A percentile compares a stretch with the other conserved stretches of the same genome.
phyloP scores from a whole-genome alignment of 2,797 vertebrate genomes.

The Atherinosoma microstoma region DNA sequence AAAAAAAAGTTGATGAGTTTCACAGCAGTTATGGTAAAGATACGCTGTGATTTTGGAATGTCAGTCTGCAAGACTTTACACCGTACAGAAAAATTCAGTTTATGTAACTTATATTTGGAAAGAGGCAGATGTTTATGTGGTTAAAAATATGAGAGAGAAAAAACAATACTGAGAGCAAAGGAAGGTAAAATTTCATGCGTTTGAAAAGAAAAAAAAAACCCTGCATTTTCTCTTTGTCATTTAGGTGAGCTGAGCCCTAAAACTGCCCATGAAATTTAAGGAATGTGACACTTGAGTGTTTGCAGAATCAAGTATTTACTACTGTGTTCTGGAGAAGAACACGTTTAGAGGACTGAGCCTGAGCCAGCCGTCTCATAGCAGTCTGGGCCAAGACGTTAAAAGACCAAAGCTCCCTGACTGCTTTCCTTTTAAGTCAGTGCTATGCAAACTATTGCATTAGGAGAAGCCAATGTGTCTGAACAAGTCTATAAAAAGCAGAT shows the following conservation, averaged over 20 bases:
- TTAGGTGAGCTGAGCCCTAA: slow-evolving; percentile 5
- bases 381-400: slow-evolving; percentile 36
- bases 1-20: background rate
- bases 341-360: slow-evolving; percentile 47
- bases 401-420: slow-evolving; percentile 28
- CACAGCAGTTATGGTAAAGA: background rate
- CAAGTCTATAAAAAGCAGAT: slow-evolving; percentile 69
- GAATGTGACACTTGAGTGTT: slow-evolving; percentile 63
- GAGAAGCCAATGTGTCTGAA: slow-evolving; percentile 23
- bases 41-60: background rate
- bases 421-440: slow-evolving; percentile 74
- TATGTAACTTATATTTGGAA: background rate
- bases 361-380: slow-evolving; percentile 22
- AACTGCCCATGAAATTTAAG: slow-evolving; percentile 18
- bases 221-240: slow-evolving; percentile 8
- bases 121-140: background rate
- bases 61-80: slow-evolving; percentile 2
- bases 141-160: background rate
- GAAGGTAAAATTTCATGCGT: background rate
- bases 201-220: background rate
- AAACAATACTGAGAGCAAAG: background rate
- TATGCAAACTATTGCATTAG: slow-evolving; percentile 56
- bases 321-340: slow-evolving; percentile 34
- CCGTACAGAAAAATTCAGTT: background rate
- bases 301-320: slow-evolving; percentile 67